A percentile compares a stretch with the other conserved stretches of the same genome.
These are phyloP conservation scores for Symphodus melops DNA, from an alignment of 2,113 vertebrate genomes.

Conservation along the genomic window DNA sequence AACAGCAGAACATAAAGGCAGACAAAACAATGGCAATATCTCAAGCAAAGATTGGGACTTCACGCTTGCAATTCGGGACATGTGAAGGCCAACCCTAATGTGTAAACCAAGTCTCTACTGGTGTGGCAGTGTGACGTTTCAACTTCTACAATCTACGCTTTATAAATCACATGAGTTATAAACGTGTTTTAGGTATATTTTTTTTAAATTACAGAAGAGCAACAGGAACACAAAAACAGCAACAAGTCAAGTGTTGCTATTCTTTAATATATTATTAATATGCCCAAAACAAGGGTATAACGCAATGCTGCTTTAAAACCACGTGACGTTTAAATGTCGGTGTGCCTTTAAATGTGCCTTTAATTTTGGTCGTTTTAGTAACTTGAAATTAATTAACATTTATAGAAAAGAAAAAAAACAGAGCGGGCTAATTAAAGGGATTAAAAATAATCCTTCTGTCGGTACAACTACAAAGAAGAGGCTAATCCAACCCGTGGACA, in stretches of 20 bases:
- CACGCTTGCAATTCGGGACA: neutral
- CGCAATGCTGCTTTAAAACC: too few species aligned
- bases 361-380: neutral
- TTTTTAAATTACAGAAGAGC: neutral
- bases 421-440: neutral
- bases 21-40: neutral
- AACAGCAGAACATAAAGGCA: neutral
- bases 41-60: neutral
- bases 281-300: too few species aligned
- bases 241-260: too few species aligned
- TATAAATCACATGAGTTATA: neutral
- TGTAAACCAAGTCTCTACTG: neutral
- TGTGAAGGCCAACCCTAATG: neutral
- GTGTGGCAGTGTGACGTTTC: neutral
- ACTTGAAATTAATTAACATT: neutral
- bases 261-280: too few species aligned
- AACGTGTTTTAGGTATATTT: neutral
- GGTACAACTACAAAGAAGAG: neutral
- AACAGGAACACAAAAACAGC: neutral
- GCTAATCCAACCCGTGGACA: neutral
- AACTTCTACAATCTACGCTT: too few species aligned
- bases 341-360: neutral
- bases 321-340: too few species aligned
- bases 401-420: neutral
- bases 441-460: neutral